phyloP scores from a whole-genome alignment of 2,888 invertebrate genomes.

The Caenorhabditis sulstoni region DNA sequence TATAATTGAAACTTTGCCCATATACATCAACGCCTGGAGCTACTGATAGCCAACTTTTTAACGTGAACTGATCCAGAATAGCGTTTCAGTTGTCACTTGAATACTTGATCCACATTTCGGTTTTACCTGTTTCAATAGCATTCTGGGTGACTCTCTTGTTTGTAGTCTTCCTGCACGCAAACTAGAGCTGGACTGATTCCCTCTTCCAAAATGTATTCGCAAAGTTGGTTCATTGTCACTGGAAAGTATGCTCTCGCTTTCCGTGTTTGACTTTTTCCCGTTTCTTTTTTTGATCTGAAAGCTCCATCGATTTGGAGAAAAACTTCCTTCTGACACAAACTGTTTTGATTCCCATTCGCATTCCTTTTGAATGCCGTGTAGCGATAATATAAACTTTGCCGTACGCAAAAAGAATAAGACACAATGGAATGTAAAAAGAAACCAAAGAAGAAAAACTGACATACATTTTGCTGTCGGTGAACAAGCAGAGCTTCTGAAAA shows the following conservation, averaged over 20 bases:
- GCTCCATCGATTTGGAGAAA: too few species aligned
- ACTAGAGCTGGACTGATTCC: constrained; percentile 55
- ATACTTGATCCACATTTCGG: background rate
- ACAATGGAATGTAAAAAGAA: constrained; percentile 95
- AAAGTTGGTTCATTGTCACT: constrained; percentile 73
- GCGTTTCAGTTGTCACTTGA: too few species aligned
- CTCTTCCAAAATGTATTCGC: constrained; percentile 76
- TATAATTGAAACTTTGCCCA: too few species aligned
- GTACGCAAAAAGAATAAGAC: constrained; percentile 98
- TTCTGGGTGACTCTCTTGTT: constrained; percentile 60
- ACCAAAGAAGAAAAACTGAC: constrained; percentile 97
- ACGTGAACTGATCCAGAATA: too few species aligned
- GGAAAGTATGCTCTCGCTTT: constrained; percentile 69
- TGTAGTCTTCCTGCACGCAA: constrained; percentile 39
- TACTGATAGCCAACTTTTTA: too few species aligned
- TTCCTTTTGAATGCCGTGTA: constrained; percentile 74
- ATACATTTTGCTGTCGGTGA: constrained; percentile 96
- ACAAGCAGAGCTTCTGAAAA: constrained; percentile 85
- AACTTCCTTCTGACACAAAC: too few species aligned
- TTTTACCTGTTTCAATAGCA: constrained; percentile 69
- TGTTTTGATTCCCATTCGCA: constrained; percentile 77
- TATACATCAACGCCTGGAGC: too few species aligned
- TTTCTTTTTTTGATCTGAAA: constrained; percentile 63
- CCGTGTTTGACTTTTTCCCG: constrained; percentile 61
- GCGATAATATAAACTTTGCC: constrained; percentile 85